Conservation (phyloP, 2,888 invertebrate species). For the Drosophila kambysellisi region DNA sequence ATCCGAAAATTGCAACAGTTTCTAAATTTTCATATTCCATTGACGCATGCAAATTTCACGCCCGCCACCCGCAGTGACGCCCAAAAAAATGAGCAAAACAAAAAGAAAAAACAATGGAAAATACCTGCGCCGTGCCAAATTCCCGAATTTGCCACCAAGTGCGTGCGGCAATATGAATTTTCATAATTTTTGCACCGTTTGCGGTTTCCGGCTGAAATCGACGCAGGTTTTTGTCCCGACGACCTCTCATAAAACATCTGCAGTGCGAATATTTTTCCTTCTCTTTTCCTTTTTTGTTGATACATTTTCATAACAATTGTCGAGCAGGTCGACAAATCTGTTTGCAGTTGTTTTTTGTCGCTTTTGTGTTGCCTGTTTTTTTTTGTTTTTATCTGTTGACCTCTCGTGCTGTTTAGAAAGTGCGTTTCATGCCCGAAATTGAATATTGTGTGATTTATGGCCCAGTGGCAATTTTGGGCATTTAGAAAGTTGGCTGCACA, state of each 20-base stretch:
- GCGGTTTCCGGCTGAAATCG: conserved; percentile 59
- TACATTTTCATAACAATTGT: conserved; percentile 58
- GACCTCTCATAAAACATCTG: conserved; percentile 68
- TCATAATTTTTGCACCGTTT: conserved; percentile 77
- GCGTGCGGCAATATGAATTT: conserved; percentile 79
- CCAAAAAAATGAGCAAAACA: conserved; percentile 10
- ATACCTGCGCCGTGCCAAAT: conserved; percentile 58
- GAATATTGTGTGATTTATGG: conserved; percentile 64
- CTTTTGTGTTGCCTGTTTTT: conserved; percentile 23
- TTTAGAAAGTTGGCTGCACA: conserved; percentile 51
- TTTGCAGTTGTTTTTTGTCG: conserved; percentile 17
- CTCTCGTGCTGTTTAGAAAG: conserved; percentile 71
- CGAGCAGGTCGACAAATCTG: conserved; percentile 30
- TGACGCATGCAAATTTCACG: conserved; percentile 76
- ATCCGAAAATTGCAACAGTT: conserved; percentile 56
- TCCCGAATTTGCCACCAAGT: conserved; percentile 61
- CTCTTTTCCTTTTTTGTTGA: conserved; percentile 26
- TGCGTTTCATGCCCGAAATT: conserved; percentile 69
- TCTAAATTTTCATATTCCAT: conserved; percentile 64
- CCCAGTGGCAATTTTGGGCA: conserved; percentile 35
- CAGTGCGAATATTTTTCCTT: conserved; percentile 32
- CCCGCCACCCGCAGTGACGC: conserved; percentile 58
- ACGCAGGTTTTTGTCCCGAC: conserved; percentile 24
- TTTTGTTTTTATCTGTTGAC: conserved; percentile 18
- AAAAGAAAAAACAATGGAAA: conserved; percentile 9